These are phyloP conservation scores for Daphoenositta chrysoptera DNA, from an alignment of 2,113 vertebrate species.

Conservation along the genomic window DNA sequence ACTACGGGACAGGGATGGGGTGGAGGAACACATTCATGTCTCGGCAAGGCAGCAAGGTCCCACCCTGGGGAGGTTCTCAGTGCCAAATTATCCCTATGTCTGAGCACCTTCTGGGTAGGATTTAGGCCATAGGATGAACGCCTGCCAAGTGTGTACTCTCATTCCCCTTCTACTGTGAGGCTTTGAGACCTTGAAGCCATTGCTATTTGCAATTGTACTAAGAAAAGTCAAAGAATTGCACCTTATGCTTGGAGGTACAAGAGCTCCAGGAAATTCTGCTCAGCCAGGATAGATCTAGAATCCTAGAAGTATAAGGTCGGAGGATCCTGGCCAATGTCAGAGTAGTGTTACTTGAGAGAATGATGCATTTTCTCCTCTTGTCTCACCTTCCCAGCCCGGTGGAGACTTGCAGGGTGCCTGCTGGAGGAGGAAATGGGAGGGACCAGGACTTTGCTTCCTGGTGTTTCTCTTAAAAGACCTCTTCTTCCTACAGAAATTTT, in stretches of 20 bases:
- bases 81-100: not conserved
- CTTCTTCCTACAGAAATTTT: not conserved
- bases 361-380: not conserved
- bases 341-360: rapidly evolving
- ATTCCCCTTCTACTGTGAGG: not conserved
- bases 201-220: not conserved
- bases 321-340: not conserved
- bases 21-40: not conserved
- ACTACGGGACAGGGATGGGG: not conserved
- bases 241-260: not conserved
- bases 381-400: not conserved
- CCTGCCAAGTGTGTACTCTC: not conserved
- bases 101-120: not conserved
- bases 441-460: not conserved
- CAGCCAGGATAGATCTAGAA: not conserved
- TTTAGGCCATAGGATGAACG: not conserved
- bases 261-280: not conserved
- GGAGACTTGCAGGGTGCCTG: not conserved
- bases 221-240: not conserved
- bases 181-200: not conserved
- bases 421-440: not conserved
- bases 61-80: not conserved
- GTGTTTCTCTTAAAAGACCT: not conserved
- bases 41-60: not conserved
- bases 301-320: no score